Percentiles rank a stretch among this genome's conserved stretches.
Conservation (phyloP, 2,888 invertebrate species). For the Syrphus vitripennis region DNA sequence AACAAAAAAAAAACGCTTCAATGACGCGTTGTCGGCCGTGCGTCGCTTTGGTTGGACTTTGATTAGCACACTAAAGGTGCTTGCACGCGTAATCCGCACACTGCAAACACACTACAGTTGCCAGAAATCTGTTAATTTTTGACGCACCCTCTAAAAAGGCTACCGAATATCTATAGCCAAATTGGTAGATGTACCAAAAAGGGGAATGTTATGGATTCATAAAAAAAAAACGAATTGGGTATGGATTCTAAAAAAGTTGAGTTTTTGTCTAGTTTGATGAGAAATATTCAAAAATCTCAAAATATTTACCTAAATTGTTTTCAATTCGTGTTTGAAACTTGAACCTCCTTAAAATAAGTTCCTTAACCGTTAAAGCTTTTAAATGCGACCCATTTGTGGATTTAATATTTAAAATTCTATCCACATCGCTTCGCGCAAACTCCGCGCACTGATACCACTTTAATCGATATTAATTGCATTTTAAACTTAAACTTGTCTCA, state of each 20-base stretch:
- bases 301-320: background rate
- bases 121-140: background rate
- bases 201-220: background rate
- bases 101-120: background rate
- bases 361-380: background rate
- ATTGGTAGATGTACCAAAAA: background rate
- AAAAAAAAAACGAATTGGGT: background rate
- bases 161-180: background rate
- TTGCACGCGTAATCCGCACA: background rate
- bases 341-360: background rate
- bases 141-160: background rate
- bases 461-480: conserved; percentile 53
- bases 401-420: background rate
- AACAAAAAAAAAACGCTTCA: background rate
- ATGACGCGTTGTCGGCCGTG: background rate
- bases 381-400: background rate
- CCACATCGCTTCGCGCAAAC: background rate
- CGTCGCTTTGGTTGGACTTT: background rate
- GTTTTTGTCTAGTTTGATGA: background rate
- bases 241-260: too few relatives aligned
- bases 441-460: conserved; percentile 24
- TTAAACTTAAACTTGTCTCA: background rate
- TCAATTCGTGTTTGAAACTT: background rate
- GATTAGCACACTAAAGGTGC: background rate
- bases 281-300: background rate